phyloP scores from a whole-genome alignment of 2,888 invertebrate species.

The Halictus quadricinctus region DNA sequence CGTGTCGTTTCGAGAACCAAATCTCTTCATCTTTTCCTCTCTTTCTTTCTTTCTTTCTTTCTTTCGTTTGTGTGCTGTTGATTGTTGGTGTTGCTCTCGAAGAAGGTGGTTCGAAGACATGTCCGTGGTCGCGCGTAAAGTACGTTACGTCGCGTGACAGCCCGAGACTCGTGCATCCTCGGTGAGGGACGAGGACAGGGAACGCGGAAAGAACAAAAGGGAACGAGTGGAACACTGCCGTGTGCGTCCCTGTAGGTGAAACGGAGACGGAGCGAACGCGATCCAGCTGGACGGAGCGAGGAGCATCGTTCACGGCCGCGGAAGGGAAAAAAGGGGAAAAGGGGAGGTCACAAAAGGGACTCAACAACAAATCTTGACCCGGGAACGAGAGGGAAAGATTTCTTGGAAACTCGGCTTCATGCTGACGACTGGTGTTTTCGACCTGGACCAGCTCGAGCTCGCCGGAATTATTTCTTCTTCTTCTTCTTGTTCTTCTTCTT shows the following conservation, averaged over 20 bases:
- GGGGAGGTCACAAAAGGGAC: slow-evolving; percentile 22
- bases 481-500: background rate
- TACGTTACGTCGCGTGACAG: slow-evolving; percentile 49
- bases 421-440: slow-evolving; percentile 31
- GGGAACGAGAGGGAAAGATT: slow-evolving; percentile 31
- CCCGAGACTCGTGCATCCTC: slow-evolving; percentile 26
- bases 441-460: slow-evolving; percentile 25
- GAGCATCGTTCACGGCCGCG: background rate
- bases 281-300: slow-evolving; percentile 11
- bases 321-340: slow-evolving; percentile 13
- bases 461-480: slow-evolving; percentile 20
- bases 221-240: slow-evolving; percentile 23
- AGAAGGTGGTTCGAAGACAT: background rate
- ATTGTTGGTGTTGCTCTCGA: background rate
- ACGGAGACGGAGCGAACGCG: background rate
- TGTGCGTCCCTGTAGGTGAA: background rate
- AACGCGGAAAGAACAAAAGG: slow-evolving; percentile 34
- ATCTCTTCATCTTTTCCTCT: background rate
- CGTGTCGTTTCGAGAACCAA: slow-evolving; percentile 19
- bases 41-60: background rate
- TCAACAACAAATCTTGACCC: slow-evolving; percentile 41
- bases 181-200: background rate
- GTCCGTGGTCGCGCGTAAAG: slow-evolving; percentile 48
- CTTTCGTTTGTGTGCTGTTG: background rate
- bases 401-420: slow-evolving; percentile 37